Base-by-base conservation (phyloP, 2,113 vertebrate species). In the Hypomesus transpacificus region DNA sequence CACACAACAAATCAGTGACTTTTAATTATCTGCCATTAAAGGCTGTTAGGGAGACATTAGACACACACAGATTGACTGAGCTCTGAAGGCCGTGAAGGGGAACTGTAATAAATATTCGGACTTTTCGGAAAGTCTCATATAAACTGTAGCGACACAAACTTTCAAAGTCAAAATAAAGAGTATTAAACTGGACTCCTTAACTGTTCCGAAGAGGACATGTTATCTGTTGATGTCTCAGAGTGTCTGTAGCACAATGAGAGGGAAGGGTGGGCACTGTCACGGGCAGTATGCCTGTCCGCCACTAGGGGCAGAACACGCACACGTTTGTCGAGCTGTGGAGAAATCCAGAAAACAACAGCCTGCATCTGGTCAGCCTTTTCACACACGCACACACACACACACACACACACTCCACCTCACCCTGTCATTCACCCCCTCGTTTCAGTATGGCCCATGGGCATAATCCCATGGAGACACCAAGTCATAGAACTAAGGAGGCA, bases 241-340 rank as follows among this genome's bases (percentile, higher is more conserved):
- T 46, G 39, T 46, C 39, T 46, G 39, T 46, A 2, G 39, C 39
- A 46, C 39, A 46, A 13, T 46, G 39, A 46, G 39, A 46, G 39
- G 7, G 39, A 13, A 13, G 39, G 6, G 58, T 5, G 21, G 2
- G 21, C 20, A 17, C 22, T 24, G 20, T 60, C 20, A 22, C 58
- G 9, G 14, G 58, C 22, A 26, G 59, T 21, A 61, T 1, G 20
- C 20, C 59, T 26, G 22, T 16, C 16, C 13, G 20, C 78, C 78
- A 78, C 76, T 75, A 31, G 82, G 70, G 75, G 82, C 78, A 74
- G 73, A 71, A 74, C 17, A 58, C 13, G 57, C 16, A 9, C 52
- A 58, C 59, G 20, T n/a, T 8, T 28, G 34, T 53, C 51, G 26
- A 9, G 39, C 34, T 54, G 59, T 73, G 13, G 68, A 65, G 58